Evolutionary conservation across 2,113 vertebrate genomes (phyloP).

Genomic region (Nicator chloris): DNA sequence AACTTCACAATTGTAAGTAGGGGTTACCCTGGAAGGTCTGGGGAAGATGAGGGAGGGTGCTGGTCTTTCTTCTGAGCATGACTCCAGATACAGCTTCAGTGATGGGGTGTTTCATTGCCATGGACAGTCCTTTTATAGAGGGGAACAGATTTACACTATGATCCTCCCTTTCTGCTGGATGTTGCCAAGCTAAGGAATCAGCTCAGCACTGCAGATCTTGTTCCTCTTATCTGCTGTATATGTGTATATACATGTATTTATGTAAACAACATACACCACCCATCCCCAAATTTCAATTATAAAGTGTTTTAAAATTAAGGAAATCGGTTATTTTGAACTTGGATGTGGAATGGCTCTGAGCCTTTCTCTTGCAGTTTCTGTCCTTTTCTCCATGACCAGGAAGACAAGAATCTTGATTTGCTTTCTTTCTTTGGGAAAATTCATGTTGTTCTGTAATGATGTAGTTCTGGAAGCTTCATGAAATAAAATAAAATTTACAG

Average conservation of each 20-base stretch:
- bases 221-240: background rate
- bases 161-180: background rate
- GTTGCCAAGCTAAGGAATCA: background rate
- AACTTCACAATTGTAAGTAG: conserved; percentile 99
- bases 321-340: background rate
- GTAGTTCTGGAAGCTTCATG: background rate
- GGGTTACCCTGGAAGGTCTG: background rate
- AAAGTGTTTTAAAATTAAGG: background rate
- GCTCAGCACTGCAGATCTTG: background rate
- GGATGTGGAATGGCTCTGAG: background rate
- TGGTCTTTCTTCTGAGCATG: background rate
- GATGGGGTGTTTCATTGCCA: background rate
- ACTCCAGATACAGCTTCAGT: background rate
- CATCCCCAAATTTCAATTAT: background rate
- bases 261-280: background rate
- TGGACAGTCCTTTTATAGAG: background rate
- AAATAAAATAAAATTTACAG: background rate
- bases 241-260: background rate
- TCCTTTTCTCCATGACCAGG: background rate
- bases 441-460: background rate
- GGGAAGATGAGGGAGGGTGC: background rate
- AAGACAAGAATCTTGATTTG: background rate
- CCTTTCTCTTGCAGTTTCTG: background rate
- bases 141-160: background rate
- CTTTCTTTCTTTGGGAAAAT: background rate